phyloP scores from a whole-genome alignment of 2,113 vertebrate genomes.

The Nothocercus julius region DNA sequence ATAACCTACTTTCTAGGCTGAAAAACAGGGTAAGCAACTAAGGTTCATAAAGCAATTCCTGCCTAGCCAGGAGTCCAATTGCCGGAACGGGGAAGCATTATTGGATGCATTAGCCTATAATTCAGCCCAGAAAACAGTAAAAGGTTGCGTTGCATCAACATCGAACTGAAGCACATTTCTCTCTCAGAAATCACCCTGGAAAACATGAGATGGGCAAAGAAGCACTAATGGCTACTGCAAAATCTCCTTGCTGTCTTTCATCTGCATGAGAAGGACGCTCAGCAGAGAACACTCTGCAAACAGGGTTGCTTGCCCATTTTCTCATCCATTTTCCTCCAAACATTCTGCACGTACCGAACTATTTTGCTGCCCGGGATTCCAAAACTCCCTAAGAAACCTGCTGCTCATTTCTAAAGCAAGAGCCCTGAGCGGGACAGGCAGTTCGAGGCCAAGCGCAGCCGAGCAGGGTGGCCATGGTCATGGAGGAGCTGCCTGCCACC shows the following conservation, averaged over 20 bases:
- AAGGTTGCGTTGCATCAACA: not conserved
- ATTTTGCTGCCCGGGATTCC: not conserved
- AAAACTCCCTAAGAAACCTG: not conserved
- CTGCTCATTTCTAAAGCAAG: not conserved
- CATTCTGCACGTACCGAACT: not conserved
- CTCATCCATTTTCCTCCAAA: not conserved
- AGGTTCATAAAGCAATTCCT: not conserved
- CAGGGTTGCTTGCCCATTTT: not conserved
- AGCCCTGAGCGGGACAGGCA: not conserved
- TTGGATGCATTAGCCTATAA: not conserved
- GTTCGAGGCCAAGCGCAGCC: not conserved
- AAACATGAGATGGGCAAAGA: not conserved
- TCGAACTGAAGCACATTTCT: not conserved
- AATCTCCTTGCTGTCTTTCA: not conserved
- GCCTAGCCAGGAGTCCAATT: not conserved
- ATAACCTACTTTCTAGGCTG: not conserved
- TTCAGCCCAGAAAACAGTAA: slow-evolving; percentile 25
- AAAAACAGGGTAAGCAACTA: not conserved
- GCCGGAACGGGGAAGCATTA: not conserved
- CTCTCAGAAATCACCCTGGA: not conserved
- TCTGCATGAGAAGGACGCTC: not conserved
- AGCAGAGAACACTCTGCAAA: not conserved
- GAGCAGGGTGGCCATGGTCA: not conserved
- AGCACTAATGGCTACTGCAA: slow-evolving; percentile 5
- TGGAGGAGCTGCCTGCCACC: not conserved